Conservation (phyloP, 1,140 invertebrate genomes). For the Popillia japonica region DNA sequence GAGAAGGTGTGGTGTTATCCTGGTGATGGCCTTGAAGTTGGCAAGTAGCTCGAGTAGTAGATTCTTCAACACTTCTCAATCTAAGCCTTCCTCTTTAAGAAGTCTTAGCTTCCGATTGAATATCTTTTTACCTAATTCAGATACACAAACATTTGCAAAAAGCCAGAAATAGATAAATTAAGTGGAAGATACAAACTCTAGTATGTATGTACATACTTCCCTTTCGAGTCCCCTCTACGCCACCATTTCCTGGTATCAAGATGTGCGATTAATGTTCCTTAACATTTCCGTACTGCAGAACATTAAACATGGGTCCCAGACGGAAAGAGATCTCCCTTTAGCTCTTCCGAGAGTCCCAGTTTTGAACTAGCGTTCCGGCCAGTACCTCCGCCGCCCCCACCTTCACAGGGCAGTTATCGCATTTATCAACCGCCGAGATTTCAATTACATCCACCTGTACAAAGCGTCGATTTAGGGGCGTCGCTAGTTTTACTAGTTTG, state of each 20-base stretch:
- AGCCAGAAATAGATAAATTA: too few relatives aligned
- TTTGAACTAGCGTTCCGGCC: neutral
- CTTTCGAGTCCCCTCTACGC: neutral
- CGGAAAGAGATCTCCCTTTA: neutral
- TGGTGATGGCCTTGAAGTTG: too few relatives aligned
- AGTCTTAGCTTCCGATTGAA: too few relatives aligned
- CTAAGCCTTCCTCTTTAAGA: too few relatives aligned
- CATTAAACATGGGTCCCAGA: slow-evolving; percentile 49
- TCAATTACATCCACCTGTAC: slow-evolving; percentile 49
- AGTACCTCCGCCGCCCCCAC: neutral
- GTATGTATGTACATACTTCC: too few relatives aligned
- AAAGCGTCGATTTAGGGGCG: slow-evolving; percentile 27
- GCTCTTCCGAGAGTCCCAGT: neutral
- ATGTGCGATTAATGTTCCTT: slow-evolving; percentile 55
- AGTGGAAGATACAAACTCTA: too few relatives aligned
- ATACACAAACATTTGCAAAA: too few relatives aligned
- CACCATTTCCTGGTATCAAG: neutral
- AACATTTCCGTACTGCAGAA: slow-evolving; percentile 52
- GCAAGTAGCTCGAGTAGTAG: too few relatives aligned
- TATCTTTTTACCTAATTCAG: too few relatives aligned
- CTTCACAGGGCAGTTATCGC: slow-evolving; percentile 37
- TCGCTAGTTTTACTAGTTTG: too few relatives aligned
- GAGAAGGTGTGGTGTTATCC: too few relatives aligned
- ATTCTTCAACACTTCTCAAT: too few relatives aligned
- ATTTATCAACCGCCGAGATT: slow-evolving; percentile 48